Base-by-base conservation (phyloP, 2,797 vertebrate species). In the Clamator glandarius region DNA sequence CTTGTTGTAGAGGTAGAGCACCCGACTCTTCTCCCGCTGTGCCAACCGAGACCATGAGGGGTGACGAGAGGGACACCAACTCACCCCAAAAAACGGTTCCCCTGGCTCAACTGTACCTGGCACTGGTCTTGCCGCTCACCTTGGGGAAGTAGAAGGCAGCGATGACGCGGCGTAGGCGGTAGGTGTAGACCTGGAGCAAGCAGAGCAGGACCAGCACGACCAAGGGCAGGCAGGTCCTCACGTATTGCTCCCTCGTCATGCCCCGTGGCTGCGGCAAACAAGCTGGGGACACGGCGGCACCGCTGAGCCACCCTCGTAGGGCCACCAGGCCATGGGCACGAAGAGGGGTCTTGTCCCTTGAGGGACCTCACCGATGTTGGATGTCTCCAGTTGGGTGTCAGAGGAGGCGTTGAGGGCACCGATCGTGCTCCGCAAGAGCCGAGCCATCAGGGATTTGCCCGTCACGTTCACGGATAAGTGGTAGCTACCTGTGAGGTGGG, bases 1-100 rank as follows among this genome's bases (percentile, higher is more conserved):
- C n/a, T 98, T 97, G 44, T 99, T 98, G 94, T 99, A 99, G 48
- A 99, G 95, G 89, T 98, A 99, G 58, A 98, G 84, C 54, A 98
- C 61, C 2, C 98, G 93, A 63, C 69, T 96, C 97, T 99, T 99
- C 97, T 99, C 99, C 82, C 98, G 96, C 99, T 99, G 89, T 28
- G 6, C 46, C 48, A 4, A 70, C 3, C 0, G 35, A 35, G 24
- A 18, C 15, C 11, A 1, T 54, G 58, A 76, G 6, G 29, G 42
- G 20, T 4, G 6, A 2, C 11, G 7, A 1, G n/a, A 31, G 59
- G 8, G n/a, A n/a, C 18, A 62, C 48, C 33, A 20, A 20, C 33
- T 10, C 54, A n/a, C 67, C 64, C 33, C 50, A n/a, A n/a, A 20
- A 25, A 52, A 3, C 6, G 5, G 2, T 2, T 8, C 13, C 42